phyloP scores from a whole-genome alignment of 2,797 vertebrate genomes.

The Aulostomus chinensis region DNA sequence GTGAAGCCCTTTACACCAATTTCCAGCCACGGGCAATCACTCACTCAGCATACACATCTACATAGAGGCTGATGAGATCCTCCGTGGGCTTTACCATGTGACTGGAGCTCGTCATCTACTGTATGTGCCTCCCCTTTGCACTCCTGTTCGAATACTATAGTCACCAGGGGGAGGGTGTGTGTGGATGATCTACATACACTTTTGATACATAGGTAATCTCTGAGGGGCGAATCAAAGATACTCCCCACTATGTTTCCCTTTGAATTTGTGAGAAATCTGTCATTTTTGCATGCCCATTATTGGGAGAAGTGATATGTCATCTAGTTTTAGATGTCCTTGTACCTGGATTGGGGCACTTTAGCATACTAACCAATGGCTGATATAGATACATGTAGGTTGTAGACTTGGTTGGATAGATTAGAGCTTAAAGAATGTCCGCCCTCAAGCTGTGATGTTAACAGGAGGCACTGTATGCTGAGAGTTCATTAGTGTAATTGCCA shows the following conservation, averaged over 20 bases:
- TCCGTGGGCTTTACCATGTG: constrained; percentile 78
- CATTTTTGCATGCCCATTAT: constrained; percentile 69
- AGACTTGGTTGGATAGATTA: constrained; percentile 57
- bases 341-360: constrained; percentile 45
- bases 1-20: constrained; percentile 82
- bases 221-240: constrained; percentile 69
- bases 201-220: constrained; percentile 76
- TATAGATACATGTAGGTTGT: constrained; percentile 49
- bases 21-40: constrained; percentile 84
- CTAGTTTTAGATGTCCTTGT: constrained; percentile 71
- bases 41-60: constrained; percentile 84
- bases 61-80: constrained; percentile 85
- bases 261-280: constrained; percentile 68
- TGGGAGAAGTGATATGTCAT: constrained; percentile 68
- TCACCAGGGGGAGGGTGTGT: constrained; percentile 28
- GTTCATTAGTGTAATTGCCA: constrained; percentile 74
- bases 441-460: constrained; percentile 71
- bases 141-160: constrained; percentile 53
- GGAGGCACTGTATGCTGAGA: constrained; percentile 54
- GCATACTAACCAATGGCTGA: constrained; percentile 52
- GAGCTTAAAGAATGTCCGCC: constrained; percentile 64
- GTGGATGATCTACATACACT: constrained; percentile 73
- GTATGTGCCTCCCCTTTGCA: constrained; percentile 62
- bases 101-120: constrained; percentile 72
- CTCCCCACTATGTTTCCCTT: constrained; percentile 64